A percentile compares a stretch with the other conserved stretches of the same genome.
Conservation (phyloP, 2,797 vertebrate genomes). For the Cyclura pinguis region DNA sequence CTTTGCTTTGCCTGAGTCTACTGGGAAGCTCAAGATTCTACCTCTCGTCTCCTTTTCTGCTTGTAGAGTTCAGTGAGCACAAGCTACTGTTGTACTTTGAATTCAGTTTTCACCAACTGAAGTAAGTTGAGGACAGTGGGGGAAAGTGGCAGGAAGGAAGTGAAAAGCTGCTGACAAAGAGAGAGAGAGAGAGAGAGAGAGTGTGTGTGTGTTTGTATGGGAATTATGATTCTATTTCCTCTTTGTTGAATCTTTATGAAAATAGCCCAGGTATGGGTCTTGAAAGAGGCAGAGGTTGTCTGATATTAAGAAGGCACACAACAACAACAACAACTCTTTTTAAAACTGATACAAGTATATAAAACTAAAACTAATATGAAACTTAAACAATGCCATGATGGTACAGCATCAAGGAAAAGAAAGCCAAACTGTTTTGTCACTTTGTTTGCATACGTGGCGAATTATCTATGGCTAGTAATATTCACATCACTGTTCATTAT, state of each 20-base stretch:
- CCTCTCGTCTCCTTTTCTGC: too few species aligned
- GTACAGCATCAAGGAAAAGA: slow-evolving; percentile 47
- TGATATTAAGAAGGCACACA: too few species aligned
- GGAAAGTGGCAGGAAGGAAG: too few species aligned
- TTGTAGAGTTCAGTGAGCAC: too few species aligned
- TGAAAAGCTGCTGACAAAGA: not conserved
- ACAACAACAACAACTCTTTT: slow-evolving; percentile 1
- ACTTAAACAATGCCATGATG: slow-evolving; percentile 33
- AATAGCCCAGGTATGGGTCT: not conserved
- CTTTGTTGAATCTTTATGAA: not conserved
- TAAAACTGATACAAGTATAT: slow-evolving; percentile 47
- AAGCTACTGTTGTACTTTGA: too few species aligned
- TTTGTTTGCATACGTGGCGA: slow-evolving; percentile 52
- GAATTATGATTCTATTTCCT: not conserved
- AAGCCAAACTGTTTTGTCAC: slow-evolving; percentile 58
- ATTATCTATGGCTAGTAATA: slow-evolving; percentile 28
- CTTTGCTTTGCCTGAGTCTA: too few species aligned
- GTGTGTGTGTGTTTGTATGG: not conserved
- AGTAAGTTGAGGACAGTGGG: too few species aligned
- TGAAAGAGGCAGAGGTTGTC: not conserved
- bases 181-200: too few species aligned
- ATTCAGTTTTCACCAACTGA: too few species aligned
- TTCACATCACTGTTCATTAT: slow-evolving; percentile 58
- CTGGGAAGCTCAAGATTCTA: too few species aligned
- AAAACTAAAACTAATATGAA: slow-evolving; percentile 49